phyloP scores from a whole-genome alignment of 2,888 invertebrate genomes.

The Cheilosia impressa region DNA sequence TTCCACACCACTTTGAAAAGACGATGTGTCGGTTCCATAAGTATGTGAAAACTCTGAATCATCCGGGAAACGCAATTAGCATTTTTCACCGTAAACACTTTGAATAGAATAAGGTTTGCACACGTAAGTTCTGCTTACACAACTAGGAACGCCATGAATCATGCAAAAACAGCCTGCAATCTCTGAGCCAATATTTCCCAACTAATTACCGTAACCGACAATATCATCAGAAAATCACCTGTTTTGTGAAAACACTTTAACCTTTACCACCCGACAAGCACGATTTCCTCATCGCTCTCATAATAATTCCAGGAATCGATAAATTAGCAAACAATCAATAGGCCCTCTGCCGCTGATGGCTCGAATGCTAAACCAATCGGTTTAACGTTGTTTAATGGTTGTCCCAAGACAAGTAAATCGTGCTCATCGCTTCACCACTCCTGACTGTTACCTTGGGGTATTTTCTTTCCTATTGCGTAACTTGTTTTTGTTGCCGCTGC shows the following conservation, averaged over 20 bases:
- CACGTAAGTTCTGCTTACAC: background rate
- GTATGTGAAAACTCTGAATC: too few relatives aligned
- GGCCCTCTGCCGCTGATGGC: constrained; percentile 1
- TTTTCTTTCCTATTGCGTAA: constrained; percentile 34
- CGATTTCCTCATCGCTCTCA: constrained; percentile 40
- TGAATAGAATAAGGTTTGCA: too few relatives aligned
- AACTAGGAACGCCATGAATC: background rate
- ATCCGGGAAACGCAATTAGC: too few relatives aligned
- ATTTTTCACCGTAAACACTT: too few relatives aligned
- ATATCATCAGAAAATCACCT: background rate
- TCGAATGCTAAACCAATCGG: constrained; percentile 58
- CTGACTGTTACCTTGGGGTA: constrained; percentile 11
- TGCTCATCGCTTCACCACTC: constrained; percentile 22
- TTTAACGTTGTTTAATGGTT: constrained; percentile 59
- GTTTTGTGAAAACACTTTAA: background rate
- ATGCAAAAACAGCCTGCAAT: background rate
- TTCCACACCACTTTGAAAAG: too few relatives aligned
- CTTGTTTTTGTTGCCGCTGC: constrained; percentile 23
- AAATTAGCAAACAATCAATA: constrained; percentile 49
- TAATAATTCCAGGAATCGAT: constrained; percentile 56
- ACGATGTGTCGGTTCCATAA: too few relatives aligned
- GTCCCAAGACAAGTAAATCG: constrained; percentile 37
- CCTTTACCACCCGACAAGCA: constrained; percentile 24
- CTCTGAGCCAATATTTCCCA: background rate
- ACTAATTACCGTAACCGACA: background rate